Evolutionary conservation across 2,113 vertebrate species (phyloP), one percentile per base, ranked within the genome.

Genomic region (Rhynchomys soricoides): DNA sequence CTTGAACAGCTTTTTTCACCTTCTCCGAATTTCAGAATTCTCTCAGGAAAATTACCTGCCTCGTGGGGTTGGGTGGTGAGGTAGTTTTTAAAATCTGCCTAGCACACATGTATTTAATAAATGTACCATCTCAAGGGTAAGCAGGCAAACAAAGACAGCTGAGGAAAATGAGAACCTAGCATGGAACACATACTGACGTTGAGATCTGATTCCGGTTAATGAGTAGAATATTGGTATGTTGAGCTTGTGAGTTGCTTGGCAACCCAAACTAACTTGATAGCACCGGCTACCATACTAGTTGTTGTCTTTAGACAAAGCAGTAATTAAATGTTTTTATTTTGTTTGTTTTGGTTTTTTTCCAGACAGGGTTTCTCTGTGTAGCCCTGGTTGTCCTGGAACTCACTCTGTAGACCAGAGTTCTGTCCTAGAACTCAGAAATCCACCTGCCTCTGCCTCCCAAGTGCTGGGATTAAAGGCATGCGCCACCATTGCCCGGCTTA

Each of bases 161-260:
- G 57, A 81, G 64, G 85, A 79, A 86, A 78, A 91, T 75, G 50
- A 57, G 52, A 91, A 79, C 70, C 96, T 95, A 89, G 62, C 91
- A 93, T 77, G 79, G 74, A 91, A 77, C 66, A 62, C 74, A 90
- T 92, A 93, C 55, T 52, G 62, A 95, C 91, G 73, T 75, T 93
- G 45, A 57, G 83, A 59, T 70, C 71, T 85, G 70, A 91, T 93
- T 91, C 94, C 89, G 97, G 89, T 97, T 93, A 97, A 96, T 96
- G 79, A 94, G 78, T 64, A 92, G 92, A 94, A 87, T 96, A 94
- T 92, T 96, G 68, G 89, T 82, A 96, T 94, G 95, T 86, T 97
- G 57, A 96, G 43, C 78, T 82, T 91, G 74, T 93, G 31, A 48
- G 96, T 93, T 96, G 78, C 94, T 83, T 96, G 89, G 96, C 93